Evolutionary conservation across 2,888 invertebrate species (phyloP).

Genomic region (Ischnura elegans): DNA sequence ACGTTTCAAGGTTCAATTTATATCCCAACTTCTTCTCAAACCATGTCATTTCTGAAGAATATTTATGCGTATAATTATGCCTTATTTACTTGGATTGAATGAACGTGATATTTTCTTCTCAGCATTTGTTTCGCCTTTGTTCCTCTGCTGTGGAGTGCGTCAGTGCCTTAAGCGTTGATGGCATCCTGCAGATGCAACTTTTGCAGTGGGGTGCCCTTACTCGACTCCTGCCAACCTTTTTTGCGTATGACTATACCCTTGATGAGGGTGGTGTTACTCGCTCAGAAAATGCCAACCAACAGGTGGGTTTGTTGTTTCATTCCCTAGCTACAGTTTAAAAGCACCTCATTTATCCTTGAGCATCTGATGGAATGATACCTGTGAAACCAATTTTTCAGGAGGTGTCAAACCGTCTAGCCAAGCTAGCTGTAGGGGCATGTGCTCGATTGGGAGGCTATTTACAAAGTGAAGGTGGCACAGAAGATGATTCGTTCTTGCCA

Average conservation of each 20-base stretch:
- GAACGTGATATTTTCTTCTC: conserved; percentile 73
- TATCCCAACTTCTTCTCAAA: neutral
- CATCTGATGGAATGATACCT: conserved; percentile 23
- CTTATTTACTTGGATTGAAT: conserved; percentile 20
- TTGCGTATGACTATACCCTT: conserved; percentile 97
- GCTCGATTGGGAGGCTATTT: conserved; percentile 90
- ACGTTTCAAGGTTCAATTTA: conserved; percentile 86
- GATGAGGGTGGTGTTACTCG: conserved; percentile 97
- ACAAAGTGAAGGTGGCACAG: conserved; percentile 80
- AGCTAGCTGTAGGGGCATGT: conserved; percentile 90
- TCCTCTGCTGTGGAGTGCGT: conserved; percentile 95
- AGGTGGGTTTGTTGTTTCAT: conserved; percentile 76
- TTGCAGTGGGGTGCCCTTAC: conserved; percentile 93
- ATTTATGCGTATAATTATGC: no score
- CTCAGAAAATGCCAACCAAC: conserved; percentile 90
- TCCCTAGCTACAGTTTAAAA: neutral
- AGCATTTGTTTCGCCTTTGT: conserved; percentile 91
- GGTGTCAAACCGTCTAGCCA: conserved; percentile 94
- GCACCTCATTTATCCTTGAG: neutral
- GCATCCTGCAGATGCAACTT: conserved; percentile 90
- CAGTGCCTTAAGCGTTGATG: conserved; percentile 91
- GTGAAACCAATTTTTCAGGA: conserved; percentile 82
- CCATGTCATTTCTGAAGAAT: no score
- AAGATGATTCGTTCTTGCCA: conserved; percentile 77
- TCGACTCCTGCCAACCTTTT: conserved; percentile 93